Evolutionary conservation across 2,888 invertebrate species (phyloP).

Genomic region (Hylaea fasciaria): DNA sequence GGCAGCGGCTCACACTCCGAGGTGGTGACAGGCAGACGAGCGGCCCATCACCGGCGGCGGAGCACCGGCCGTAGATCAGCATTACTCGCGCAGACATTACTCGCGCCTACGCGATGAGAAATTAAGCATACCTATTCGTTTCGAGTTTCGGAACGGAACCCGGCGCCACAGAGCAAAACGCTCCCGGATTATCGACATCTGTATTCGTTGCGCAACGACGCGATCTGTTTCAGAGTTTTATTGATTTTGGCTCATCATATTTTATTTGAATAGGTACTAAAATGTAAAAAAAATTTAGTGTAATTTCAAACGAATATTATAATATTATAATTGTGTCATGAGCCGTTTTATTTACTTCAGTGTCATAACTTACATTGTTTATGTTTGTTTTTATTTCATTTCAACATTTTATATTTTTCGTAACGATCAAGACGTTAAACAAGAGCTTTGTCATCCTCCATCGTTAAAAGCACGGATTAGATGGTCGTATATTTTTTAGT

Average conservation of each 20-base stretch:
- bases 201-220: slow-evolving; percentile 9
- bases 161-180: slow-evolving; percentile 1
- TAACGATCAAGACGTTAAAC: too few species aligned
- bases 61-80: neutral
- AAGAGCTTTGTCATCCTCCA: too few species aligned
- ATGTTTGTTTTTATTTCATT: too few species aligned
- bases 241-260: slow-evolving; percentile 1
- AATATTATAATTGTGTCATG: too few species aligned
- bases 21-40: slow-evolving; percentile 10
- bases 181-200: slow-evolving; percentile 1
- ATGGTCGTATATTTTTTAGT: too few species aligned
- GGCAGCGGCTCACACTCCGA: neutral
- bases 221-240: slow-evolving; percentile 12
- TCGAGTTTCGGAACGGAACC: slow-evolving; percentile 5
- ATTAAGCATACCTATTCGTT: slow-evolving; percentile 5
- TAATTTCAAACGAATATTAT: too few species aligned
- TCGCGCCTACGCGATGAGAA: slow-evolving; percentile 2
- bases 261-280: slow-evolving; percentile 5
- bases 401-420: too few species aligned
- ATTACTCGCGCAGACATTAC: slow-evolving; percentile 1
- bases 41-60: neutral
- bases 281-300: too few species aligned
- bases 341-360: too few species aligned
- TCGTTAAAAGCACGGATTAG: too few species aligned
- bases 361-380: too few species aligned